A percentile compares a stretch with the other conserved stretches of the same genome.
phyloP scores from a whole-genome alignment of 2,888 invertebrate genomes.

The Balanococcus diminutus region DNA sequence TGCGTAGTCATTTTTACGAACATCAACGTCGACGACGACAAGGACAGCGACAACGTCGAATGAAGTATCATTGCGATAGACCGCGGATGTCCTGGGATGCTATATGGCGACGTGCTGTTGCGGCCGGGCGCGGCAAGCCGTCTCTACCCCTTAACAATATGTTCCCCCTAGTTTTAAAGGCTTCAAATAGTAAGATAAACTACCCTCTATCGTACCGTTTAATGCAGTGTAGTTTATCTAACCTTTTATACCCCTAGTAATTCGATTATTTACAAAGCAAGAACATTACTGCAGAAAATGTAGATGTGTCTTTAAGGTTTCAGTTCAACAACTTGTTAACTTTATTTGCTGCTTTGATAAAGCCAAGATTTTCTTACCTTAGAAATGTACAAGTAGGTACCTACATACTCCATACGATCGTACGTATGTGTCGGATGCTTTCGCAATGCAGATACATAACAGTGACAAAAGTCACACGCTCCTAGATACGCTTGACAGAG shows the following conservation, averaged over 20 bases:
- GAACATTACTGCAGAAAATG: conserved; percentile 39
- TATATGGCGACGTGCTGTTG: neutral
- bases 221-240: conserved; percentile 50
- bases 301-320: conserved; percentile 31
- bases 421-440: conserved; percentile 11
- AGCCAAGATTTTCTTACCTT: conserved; percentile 35
- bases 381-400: neutral
- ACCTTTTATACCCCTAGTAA: conserved; percentile 47
- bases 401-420: no score
- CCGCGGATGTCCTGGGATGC: conserved; percentile 38
- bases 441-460: conserved; percentile 28
- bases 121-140: neutral
- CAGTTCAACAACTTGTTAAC: conserved; percentile 46
- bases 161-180: conserved; percentile 44
- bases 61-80: conserved; percentile 42
- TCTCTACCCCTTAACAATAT: conserved; percentile 35
- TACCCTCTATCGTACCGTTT: conserved; percentile 50
- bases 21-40: neutral
- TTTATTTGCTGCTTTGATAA: conserved; percentile 44
- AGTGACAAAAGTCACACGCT: conserved; percentile 25
- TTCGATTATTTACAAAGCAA: conserved; percentile 51
- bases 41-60: neutral
- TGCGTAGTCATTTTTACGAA: conserved; percentile 32
- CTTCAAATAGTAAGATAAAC: conserved; percentile 48
- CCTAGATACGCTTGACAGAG: conserved; percentile 8